phyloP scores from a whole-genome alignment of 2,113 vertebrate species.

The Cebidichthys violaceus region DNA sequence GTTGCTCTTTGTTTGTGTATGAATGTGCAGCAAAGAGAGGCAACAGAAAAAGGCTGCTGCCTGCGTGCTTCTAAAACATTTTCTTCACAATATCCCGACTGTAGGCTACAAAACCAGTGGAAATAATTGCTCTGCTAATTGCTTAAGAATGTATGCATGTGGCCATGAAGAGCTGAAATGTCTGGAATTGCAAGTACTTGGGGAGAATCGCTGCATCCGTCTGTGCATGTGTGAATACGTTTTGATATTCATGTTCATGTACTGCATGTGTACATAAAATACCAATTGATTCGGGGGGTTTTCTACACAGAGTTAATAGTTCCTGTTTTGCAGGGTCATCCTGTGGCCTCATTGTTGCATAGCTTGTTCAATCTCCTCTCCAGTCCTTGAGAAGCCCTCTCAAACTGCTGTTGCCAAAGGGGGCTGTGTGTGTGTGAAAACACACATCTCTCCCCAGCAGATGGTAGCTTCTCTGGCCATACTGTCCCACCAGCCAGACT shows the following conservation, averaged over 20 bases:
- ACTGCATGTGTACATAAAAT: background rate
- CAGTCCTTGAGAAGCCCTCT: conserved; percentile 71
- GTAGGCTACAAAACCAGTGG: background rate
- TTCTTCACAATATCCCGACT: background rate
- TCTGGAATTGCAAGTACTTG: conserved; percentile 3
- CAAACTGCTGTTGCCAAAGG: conserved; percentile 65
- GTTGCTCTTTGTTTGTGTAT: conserved; percentile 7
- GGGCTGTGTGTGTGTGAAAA: conserved; percentile 64
- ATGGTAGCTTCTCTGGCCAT: conserved; percentile 80
- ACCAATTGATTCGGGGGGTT: background rate
- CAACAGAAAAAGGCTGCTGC: background rate
- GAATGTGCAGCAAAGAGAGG: background rate
- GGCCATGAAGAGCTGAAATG: conserved; percentile 8
- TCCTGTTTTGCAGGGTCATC: conserved; percentile 49
- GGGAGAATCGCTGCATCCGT: background rate
- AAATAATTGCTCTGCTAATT: background rate
- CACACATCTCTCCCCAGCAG: conserved; percentile 81
- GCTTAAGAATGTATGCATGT: background rate
- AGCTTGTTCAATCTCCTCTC: conserved; percentile 35
- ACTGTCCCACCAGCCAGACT: conserved; percentile 77
- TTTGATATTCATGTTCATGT: conserved; percentile 13
- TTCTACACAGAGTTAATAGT: conserved; percentile 22
- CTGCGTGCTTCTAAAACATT: background rate
- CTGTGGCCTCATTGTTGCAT: conserved; percentile 49
- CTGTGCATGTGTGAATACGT: background rate